Percentiles rank a stretch among this genome's conserved stretches.
phyloP scores from a whole-genome alignment of 2,888 invertebrate genomes.

The Archips crataeganus region DNA sequence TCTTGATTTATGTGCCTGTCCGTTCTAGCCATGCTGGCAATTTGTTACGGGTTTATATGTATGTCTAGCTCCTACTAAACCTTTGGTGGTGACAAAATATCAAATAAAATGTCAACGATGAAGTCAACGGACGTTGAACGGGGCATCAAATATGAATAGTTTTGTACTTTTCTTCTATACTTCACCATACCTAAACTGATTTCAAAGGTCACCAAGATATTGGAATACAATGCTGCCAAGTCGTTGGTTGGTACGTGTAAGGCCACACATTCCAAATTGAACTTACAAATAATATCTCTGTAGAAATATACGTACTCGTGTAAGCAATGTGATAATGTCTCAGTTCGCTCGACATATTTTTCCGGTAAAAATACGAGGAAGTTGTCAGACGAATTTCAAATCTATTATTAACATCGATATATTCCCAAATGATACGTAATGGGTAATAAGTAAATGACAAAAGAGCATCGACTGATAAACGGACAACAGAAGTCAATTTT shows the following conservation, averaged over 20 bases:
- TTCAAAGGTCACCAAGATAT: background rate
- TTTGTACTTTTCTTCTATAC: background rate
- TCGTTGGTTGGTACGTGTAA: background rate
- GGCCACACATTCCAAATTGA: background rate
- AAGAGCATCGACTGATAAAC: slow-evolving; percentile 19
- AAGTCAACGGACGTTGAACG: background rate
- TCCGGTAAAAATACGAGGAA: background rate
- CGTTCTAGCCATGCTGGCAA: slow-evolving; percentile 17
- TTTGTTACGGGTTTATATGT: slow-evolving; percentile 25
- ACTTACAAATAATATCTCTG: background rate
- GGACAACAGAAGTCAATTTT: slow-evolving; percentile 32
- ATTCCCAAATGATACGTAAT: slow-evolving; percentile 8
- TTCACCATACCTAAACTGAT: no score
- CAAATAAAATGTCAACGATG: background rate
- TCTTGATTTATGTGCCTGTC: slow-evolving; percentile 32
- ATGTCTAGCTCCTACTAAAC: slow-evolving; percentile 8
- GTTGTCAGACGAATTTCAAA: slow-evolving; percentile 12
- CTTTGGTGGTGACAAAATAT: background rate
- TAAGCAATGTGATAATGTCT: slow-evolving; percentile 14
- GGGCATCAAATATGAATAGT: background rate
- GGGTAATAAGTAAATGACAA: slow-evolving; percentile 22
- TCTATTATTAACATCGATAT: slow-evolving; percentile 14
- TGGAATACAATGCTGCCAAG: background rate
- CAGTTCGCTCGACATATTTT: slow-evolving; percentile 4
- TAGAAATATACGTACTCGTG: background rate